A percentile compares a stretch with the other conserved stretches of the same genome.
Conservation (phyloP, 1,140 invertebrate species). For the Orius insidiosus region DNA sequence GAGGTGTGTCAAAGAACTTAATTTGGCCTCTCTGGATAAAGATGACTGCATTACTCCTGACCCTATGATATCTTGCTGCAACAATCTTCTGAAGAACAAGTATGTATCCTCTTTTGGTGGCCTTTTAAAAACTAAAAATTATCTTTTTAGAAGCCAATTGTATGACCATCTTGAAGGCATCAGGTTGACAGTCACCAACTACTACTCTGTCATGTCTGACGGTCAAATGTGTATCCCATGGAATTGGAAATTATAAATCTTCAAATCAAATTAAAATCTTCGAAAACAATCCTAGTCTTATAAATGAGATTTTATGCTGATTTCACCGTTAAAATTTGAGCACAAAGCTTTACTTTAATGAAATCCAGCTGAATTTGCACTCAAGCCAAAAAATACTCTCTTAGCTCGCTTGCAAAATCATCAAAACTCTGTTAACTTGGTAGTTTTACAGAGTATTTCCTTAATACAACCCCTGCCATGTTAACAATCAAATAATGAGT, state of each 20-base stretch:
- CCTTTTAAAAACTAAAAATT: conserved; percentile 18
- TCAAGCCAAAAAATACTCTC: too few species aligned
- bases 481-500: too few species aligned
- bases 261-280: too few species aligned
- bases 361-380: too few species aligned
- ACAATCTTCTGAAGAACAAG: conserved; percentile 42
- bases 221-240: conserved; percentile 83
- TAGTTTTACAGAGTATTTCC: too few species aligned
- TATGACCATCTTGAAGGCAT: conserved; percentile 31
- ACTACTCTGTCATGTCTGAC: conserved; percentile 79
- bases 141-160: conserved; percentile 21
- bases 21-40: conserved; percentile 53
- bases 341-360: too few species aligned
- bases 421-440: too few species aligned
- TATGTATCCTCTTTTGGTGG: conserved; percentile 8
- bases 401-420: too few species aligned
- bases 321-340: too few species aligned
- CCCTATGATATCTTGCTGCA: conserved; percentile 71
- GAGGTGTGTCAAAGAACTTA: conserved; percentile 43
- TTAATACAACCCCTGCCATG: too few species aligned
- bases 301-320: too few species aligned
- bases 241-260: conserved; percentile 61
- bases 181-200: conserved; percentile 66
- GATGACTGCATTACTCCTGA: conserved; percentile 79
- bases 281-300: too few species aligned